Conservation (phyloP, 2,888 invertebrate genomes). For the Pterostichus madidus region DNA sequence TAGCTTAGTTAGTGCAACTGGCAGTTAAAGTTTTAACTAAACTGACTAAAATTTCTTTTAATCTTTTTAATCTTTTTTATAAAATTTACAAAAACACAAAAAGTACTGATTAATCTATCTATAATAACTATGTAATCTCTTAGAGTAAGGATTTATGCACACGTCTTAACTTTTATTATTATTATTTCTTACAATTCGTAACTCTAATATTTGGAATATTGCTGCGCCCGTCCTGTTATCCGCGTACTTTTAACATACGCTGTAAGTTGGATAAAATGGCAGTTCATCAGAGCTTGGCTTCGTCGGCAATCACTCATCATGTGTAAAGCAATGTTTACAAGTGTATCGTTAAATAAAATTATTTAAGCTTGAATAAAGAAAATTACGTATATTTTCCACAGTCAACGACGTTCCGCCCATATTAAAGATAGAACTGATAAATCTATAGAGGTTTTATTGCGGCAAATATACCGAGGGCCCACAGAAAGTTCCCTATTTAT, state of each 20-base stretch:
- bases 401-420: no score
- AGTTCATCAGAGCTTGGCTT: constrained; percentile 17
- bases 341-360: no score
- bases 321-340: not conserved
- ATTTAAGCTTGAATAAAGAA: no score
- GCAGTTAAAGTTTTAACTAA: not conserved
- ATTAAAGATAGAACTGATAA: no score
- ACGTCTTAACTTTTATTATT: not conserved
- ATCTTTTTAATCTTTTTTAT: not conserved
- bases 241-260: not conserved
- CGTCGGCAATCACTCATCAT: constrained; percentile 18
- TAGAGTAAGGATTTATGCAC: constrained; percentile 11
- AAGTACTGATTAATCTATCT: not conserved
- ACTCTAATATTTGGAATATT: constrained; percentile 9
- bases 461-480: no score
- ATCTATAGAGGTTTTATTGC: no score
- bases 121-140: constrained; percentile 21
- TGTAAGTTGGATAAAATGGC: not conserved
- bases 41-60: not conserved
- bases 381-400: no score
- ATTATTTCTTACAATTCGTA: not conserved
- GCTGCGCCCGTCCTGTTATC: not conserved
- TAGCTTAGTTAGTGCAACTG: not conserved
- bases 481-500: no score
- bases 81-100: constrained; percentile 31